These are phyloP conservation scores for Tetramorium parvispinum DNA, from an alignment of 1,140 invertebrate species.

Conservation along the genomic window DNA sequence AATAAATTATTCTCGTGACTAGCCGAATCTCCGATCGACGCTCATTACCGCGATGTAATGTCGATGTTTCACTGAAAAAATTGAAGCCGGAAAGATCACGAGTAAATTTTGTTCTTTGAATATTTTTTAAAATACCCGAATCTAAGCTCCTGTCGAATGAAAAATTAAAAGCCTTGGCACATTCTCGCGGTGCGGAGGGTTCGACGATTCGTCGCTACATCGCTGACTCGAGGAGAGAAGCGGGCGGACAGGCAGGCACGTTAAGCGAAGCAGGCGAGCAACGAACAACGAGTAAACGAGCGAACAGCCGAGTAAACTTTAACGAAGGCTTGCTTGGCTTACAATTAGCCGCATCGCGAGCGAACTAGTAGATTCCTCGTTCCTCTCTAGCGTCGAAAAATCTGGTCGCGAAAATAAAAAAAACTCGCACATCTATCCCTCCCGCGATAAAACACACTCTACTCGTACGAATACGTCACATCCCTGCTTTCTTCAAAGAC, in stretches of 20 bases:
- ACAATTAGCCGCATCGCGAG: not conserved
- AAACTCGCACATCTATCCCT: slow-evolving; percentile 18
- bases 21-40: not conserved
- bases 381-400: slow-evolving; percentile 56
- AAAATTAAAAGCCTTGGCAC: not conserved
- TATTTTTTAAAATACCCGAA: not conserved
- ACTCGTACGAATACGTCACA: not conserved
- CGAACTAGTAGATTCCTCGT: slow-evolving; percentile 23
- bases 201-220: slow-evolving; percentile 32
- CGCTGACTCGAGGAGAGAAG: slow-evolving; percentile 56
- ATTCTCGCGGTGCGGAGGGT: not conserved
- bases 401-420: slow-evolving; percentile 38
- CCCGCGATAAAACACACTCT: not conserved
- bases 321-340: slow-evolving; percentile 71
- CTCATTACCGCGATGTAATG: not conserved
- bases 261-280: slow-evolving; percentile 60
- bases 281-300: slow-evolving; percentile 55
- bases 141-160: not conserved
- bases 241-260: slow-evolving; percentile 56
- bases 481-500: slow-evolving; percentile 15
- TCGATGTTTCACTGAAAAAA: not conserved
- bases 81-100: not conserved
- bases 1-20: not conserved
- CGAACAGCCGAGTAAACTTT: slow-evolving; percentile 70
- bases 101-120: not conserved